These are phyloP conservation scores for Lanistes nyassanus DNA, from an alignment of 1,140 invertebrate genomes.

Conservation along the genomic window DNA sequence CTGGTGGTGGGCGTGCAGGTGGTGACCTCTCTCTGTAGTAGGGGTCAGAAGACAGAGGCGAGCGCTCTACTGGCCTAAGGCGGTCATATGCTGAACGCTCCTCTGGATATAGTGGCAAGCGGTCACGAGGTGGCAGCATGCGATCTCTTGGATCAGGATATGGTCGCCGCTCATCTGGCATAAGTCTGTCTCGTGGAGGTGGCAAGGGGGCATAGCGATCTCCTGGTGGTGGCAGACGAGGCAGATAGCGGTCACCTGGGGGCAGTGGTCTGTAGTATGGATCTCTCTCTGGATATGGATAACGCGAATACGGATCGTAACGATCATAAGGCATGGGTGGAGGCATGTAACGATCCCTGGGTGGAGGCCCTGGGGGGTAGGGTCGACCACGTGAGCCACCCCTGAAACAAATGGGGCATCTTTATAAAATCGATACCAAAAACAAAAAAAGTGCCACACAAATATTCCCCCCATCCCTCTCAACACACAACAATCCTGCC, in stretches of 20 bases:
- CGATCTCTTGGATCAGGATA: slow-evolving; percentile 35
- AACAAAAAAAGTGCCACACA: no score
- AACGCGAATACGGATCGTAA: slow-evolving; percentile 40
- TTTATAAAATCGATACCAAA: no score
- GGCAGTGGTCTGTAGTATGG: slow-evolving; percentile 42
- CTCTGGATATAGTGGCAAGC: slow-evolving; percentile 30
- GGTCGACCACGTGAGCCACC: slow-evolving; percentile 8
- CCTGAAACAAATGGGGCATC: background rate
- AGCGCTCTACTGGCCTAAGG: background rate
- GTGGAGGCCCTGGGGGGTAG: slow-evolving; percentile 18
- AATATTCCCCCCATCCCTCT: no score
- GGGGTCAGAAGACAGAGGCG: slow-evolving; percentile 30
- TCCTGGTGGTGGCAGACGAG: slow-evolving; percentile 13
- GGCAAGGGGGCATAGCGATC: slow-evolving; percentile 21
- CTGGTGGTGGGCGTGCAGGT: slow-evolving; percentile 40
- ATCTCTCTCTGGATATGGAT: slow-evolving; percentile 34
- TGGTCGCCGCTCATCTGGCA: slow-evolving; percentile 12
- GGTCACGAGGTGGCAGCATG: slow-evolving; percentile 28
- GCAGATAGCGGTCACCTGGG: slow-evolving; percentile 37
- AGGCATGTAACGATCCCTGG: slow-evolving; percentile 11
- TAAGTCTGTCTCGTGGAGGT: slow-evolving; percentile 12
- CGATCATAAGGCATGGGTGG: slow-evolving; percentile 36
- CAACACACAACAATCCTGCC: no score
- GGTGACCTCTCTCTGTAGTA: slow-evolving; percentile 46
- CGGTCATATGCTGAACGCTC: slow-evolving; percentile 30